These are phyloP conservation scores for Poicephalus meyeri DNA, from an alignment of 2,113 vertebrate genomes.

Conservation along the genomic window DNA sequence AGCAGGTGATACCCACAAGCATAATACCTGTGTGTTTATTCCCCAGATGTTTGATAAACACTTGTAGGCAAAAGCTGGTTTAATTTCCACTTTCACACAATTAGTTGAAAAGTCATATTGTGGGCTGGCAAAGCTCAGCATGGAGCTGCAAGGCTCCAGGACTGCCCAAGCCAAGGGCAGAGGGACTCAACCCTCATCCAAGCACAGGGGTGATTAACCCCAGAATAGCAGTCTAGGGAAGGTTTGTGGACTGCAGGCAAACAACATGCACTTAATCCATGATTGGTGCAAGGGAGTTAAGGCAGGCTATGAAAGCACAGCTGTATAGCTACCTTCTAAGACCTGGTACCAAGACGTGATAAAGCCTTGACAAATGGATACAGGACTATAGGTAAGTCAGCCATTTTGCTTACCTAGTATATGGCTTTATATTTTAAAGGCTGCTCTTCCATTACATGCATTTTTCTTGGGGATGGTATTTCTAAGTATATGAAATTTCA, in stretches of 20 bases:
- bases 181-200: not conserved
- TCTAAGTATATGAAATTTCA: not conserved
- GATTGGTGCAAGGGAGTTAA: not conserved
- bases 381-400: not conserved
- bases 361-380: not conserved
- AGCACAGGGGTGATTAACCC: not conserved
- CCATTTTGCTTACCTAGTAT: not conserved
- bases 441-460: not conserved
- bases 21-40: conserved; percentile 5
- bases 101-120: not conserved
- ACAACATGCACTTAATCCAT: rapidly evolving
- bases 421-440: not conserved
- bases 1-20: not conserved
- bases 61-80: not conserved
- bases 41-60: not conserved
- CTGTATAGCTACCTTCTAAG: not conserved
- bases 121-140: not conserved
- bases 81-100: conserved; percentile 4
- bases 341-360: rapidly evolving
- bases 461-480: not conserved
- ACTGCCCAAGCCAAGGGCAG: not conserved
- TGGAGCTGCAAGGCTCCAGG: not conserved
- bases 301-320: not conserved
- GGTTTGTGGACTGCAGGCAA: not conserved
- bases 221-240: rapidly evolving